These are phyloP conservation scores for Clitarchus hookeri DNA, from an alignment of 2,888 invertebrate genomes.

Conservation along the genomic window DNA sequence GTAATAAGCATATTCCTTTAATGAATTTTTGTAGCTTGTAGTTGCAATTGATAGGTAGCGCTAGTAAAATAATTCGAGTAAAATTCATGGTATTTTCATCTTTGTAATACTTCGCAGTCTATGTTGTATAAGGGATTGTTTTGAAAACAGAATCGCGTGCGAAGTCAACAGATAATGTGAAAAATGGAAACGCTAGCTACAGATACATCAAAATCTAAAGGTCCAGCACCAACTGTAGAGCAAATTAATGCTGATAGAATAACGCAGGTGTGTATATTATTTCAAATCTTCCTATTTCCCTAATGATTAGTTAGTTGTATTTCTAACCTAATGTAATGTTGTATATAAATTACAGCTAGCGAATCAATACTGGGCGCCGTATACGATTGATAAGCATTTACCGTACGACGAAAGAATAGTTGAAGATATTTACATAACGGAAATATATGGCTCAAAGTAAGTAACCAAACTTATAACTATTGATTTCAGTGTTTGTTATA, in stretches of 20 bases:
- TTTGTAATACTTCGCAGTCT: too few relatives aligned
- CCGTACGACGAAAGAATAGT: constrained; percentile 79
- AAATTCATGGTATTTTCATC: too few relatives aligned
- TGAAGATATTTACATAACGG: constrained; percentile 86
- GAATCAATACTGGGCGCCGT: constrained; percentile 91
- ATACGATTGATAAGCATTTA: constrained; percentile 71
- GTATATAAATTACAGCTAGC: constrained; percentile 69
- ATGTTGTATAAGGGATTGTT: too few relatives aligned
- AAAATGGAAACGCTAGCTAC: background rate
- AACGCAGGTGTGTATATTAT: constrained; percentile 72
- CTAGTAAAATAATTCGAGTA: too few relatives aligned
- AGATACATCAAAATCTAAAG: constrained; percentile 47
- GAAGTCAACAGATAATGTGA: background rate
- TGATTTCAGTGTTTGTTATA: too few relatives aligned
- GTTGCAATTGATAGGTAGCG: too few relatives aligned
- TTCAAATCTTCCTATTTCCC: background rate
- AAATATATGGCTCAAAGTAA: constrained; percentile 82
- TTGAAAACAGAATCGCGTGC: too few relatives aligned
- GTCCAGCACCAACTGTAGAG: constrained; percentile 77
- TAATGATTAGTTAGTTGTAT: background rate
- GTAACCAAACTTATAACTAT: constrained; percentile 45
- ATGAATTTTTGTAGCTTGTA: too few relatives aligned
- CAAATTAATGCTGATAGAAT: constrained; percentile 90
- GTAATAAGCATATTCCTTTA: too few relatives aligned
- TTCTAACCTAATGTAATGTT: background rate